These are phyloP conservation scores for Unio delphinus DNA, from an alignment of 2,888 invertebrate species.

Conservation along the genomic window DNA sequence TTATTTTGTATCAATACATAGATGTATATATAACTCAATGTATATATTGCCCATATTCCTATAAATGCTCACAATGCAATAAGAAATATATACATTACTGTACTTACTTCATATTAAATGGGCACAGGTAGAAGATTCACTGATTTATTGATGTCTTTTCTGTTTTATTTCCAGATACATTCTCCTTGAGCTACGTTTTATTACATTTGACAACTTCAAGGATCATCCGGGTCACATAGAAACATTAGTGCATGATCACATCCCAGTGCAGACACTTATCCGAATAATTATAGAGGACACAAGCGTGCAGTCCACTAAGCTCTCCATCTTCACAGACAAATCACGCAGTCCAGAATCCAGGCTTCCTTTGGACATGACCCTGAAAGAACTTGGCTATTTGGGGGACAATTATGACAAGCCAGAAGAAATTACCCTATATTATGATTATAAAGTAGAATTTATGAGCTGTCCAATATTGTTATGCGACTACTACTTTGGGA, in stretches of 20 bases:
- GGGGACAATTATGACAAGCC: slow-evolving; percentile 59
- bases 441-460: slow-evolving; percentile 68
- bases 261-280: slow-evolving; percentile 57
- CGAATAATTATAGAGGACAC: slow-evolving; percentile 59
- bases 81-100: background rate
- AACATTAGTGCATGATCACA: slow-evolving; percentile 60
- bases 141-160: background rate
- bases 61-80: background rate
- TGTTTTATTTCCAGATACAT: slow-evolving; percentile 47
- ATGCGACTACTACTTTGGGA: slow-evolving; percentile 68
- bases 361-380: slow-evolving; percentile 49
- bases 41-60: background rate
- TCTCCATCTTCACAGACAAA: slow-evolving; percentile 63
- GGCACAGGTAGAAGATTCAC: background rate
- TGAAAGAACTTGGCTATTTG: slow-evolving; percentile 62
- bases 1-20: too few species aligned
- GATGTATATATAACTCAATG: background rate
- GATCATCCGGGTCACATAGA: slow-evolving; percentile 63
- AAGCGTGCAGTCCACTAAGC: slow-evolving; percentile 55
- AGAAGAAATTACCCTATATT: slow-evolving; percentile 58
- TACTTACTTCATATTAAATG: too few species aligned
- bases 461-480: slow-evolving; percentile 65
- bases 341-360: slow-evolving; percentile 53
- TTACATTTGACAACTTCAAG: slow-evolving; percentile 63
- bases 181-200: slow-evolving; percentile 53